Evolutionary conservation across 1,140 invertebrate species (phyloP).

Genomic region (Holcopasites calliopsidis): DNA sequence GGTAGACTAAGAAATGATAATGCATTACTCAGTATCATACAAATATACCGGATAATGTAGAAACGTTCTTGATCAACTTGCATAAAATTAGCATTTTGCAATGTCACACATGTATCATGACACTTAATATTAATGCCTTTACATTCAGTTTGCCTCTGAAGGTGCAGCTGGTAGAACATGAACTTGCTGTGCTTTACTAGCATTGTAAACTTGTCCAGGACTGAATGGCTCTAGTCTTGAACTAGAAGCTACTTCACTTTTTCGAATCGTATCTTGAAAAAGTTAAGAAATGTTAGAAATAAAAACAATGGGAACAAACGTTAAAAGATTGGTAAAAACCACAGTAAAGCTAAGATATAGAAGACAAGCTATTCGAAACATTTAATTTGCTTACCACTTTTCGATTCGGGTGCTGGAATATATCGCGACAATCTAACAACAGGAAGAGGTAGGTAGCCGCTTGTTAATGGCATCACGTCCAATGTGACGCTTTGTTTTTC

Average conservation of each 20-base stretch:
- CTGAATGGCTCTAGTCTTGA: slow-evolving; percentile 91
- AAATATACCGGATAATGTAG: slow-evolving; percentile 17
- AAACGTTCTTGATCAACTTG: slow-evolving; percentile 10
- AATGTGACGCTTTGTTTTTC: slow-evolving; percentile 88
- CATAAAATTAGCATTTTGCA: slow-evolving; percentile 19
- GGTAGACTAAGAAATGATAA: slow-evolving; percentile 20
- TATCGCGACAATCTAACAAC: slow-evolving; percentile 94
- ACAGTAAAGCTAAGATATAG: neutral
- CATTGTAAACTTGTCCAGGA: slow-evolving; percentile 93
- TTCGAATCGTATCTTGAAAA: slow-evolving; percentile 67
- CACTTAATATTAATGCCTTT: slow-evolving; percentile 38
- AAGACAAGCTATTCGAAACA: too few species aligned
- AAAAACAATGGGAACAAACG: too few species aligned
- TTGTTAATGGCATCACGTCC: slow-evolving; percentile 94
- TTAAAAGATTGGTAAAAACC: neutral
- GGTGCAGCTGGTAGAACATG: slow-evolving; percentile 86
- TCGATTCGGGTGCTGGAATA: slow-evolving; percentile 87
- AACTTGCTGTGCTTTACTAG: slow-evolving; percentile 92
- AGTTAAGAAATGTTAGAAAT: slow-evolving; percentile 50
- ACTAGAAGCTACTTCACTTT: slow-evolving; percentile 73
- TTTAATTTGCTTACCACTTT: slow-evolving; percentile 80
- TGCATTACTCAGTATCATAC: slow-evolving; percentile 17
- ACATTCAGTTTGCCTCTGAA: slow-evolving; percentile 65
- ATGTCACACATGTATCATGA: slow-evolving; percentile 15
- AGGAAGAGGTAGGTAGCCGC: slow-evolving; percentile 93